Evolutionary conservation across 2,113 vertebrate genomes (phyloP).

Genomic region (Oreocharis arfaki): DNA sequence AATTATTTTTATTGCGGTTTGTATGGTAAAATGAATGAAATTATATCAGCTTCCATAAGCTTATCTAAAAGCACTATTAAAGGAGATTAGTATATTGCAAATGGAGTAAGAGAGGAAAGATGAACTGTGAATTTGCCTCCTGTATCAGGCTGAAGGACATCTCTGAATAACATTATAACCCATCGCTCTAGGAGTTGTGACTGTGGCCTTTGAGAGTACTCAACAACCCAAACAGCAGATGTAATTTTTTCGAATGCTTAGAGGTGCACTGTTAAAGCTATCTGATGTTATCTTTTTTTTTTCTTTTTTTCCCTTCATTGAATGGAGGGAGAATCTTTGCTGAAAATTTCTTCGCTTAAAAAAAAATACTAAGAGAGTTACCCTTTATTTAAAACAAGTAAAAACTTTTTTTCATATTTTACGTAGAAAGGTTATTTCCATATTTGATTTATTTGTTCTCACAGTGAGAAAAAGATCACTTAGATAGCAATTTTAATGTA

Average conservation of each 20-base stretch:
- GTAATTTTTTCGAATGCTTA: background rate
- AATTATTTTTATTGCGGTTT: background rate
- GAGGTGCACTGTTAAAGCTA: background rate
- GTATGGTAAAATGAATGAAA: background rate
- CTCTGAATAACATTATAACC: background rate
- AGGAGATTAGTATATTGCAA: background rate
- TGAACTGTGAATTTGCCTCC: background rate
- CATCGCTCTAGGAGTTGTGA: background rate
- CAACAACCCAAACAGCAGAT: background rate
- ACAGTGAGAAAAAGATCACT: background rate
- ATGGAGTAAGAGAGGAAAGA: background rate
- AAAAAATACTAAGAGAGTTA: background rate
- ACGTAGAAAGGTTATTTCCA: background rate
- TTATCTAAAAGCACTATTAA: background rate
- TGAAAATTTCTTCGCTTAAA: background rate
- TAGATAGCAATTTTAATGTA: background rate
- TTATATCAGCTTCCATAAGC: background rate
- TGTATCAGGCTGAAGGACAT: background rate
- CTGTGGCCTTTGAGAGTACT: background rate
- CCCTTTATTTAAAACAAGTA: background rate
- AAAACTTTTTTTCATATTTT: background rate
- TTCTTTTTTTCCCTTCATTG: background rate
- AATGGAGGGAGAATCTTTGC: background rate
- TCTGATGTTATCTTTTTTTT: no score
- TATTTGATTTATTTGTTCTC: background rate